These are phyloP conservation scores for Anser cygnoides DNA, from an alignment of 2,113 vertebrate genomes.

Conservation along the genomic window DNA sequence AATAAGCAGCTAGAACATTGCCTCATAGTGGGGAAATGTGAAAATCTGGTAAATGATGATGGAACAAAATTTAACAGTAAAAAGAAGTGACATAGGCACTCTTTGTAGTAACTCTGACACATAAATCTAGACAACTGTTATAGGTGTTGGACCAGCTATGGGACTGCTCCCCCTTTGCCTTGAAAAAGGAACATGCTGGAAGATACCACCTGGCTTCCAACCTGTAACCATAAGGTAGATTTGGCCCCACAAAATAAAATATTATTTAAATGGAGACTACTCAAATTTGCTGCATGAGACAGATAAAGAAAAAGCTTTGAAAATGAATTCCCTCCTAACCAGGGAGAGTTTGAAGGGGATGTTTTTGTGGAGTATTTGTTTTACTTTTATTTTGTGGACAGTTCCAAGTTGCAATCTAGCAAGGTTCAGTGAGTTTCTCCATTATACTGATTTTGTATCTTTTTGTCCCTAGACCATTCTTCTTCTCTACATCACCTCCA, in stretches of 20 bases:
- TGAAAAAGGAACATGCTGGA: neutral
- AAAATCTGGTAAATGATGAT: neutral
- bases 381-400: accelerated
- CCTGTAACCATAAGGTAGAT: neutral
- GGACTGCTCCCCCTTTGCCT: neutral
- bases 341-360: neutral
- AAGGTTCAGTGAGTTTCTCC: neutral
- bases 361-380: neutral
- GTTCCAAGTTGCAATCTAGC: neutral
- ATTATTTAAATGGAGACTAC: neutral
- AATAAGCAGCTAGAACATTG: neutral
- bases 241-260: neutral
- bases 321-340: neutral
- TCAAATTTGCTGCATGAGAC: neutral
- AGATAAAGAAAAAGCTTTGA: neutral
- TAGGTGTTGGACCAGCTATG: neutral
- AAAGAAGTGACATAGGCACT: neutral
- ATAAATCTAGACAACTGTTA: neutral
- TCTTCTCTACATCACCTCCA: neutral
- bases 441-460: neutral
- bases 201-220: neutral
- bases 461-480: neutral
- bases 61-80: neutral
- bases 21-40: neutral
- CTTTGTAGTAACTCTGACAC: neutral